Base-by-base conservation (phyloP, 1,140 invertebrate genomes). In the Bombus pyrosoma region DNA sequence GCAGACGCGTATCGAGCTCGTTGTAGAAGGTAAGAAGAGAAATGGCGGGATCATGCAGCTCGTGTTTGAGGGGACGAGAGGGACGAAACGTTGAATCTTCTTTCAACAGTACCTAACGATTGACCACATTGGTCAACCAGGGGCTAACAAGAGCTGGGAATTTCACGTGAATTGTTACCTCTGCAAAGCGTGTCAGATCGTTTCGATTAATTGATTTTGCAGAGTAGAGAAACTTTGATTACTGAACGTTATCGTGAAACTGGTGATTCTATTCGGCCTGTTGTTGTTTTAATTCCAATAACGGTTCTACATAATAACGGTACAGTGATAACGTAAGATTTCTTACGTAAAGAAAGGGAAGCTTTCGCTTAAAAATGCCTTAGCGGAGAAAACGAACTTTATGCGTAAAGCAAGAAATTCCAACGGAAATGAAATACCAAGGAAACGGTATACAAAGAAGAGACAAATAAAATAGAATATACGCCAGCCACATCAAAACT, bases 141-240 rank as follows among this genome's bases (percentile, higher is more conserved):
- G 0, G 47, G n/a, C 37, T 68, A 64, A 34, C 81, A 62, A 88
- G 86, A 81, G 43, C 64, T 10, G 74, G n/a, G 72, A 85, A 81
- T 89, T 87, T 68, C 87, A 66, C 8, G 77, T 8, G 47, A 86
- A 69, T 71, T 25, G n/a, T 75, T 69, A 37, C 32, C 41, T 37
- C 37, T 15, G 37, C 76, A 66, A 86, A 89, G 72, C 68, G 69
- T n/a, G 69, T n/a, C 77, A 68, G 84, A 89, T 89, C 83, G 82
- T 84, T 89, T 75, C 79, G 84, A 86, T 91, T 91, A 88, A 91
- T 91, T 89, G 77, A 89, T 83, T 73, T 82, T 83, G 75, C 66
- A 47, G 62, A 47, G 25, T 13, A 28, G 32, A 15, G 72, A 74
- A 86, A 90, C 75, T 90, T 87, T 10, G 43, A 3, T 69, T 78